Conservation (phyloP, 2,888 invertebrate genomes). For the Apantesis nais region DNA sequence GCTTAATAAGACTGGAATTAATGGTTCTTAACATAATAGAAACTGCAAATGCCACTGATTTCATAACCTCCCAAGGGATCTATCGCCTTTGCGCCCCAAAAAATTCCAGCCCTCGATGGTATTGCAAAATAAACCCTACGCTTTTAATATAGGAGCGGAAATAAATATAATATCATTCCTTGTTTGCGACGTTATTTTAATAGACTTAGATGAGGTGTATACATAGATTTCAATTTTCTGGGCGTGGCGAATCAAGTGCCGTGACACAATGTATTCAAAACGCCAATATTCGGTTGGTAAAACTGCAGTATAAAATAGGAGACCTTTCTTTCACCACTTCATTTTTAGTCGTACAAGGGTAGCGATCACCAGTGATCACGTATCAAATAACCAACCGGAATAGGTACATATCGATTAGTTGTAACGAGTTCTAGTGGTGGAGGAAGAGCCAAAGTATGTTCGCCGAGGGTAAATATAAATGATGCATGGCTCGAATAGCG, state of each 20-base stretch:
- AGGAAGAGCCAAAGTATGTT: constrained; percentile 84
- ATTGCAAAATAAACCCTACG: constrained; percentile 52
- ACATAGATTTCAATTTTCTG: constrained; percentile 84
- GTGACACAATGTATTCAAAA: constrained; percentile 84
- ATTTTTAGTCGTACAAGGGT: constrained; percentile 67
- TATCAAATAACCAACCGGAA: constrained; percentile 52
- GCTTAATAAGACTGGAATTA: constrained; percentile 84
- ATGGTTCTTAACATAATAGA: constrained; percentile 86
- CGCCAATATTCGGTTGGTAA: constrained; percentile 78
- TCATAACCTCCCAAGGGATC: constrained; percentile 86
- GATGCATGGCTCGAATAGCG: constrained; percentile 86
- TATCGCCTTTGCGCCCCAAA: constrained; percentile 82
- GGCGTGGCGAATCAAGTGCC: constrained; percentile 85
- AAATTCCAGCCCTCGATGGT: constrained; percentile 51
- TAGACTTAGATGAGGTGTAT: constrained; percentile 73
- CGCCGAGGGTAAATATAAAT: constrained; percentile 85
- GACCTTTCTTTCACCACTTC: constrained; percentile 71
- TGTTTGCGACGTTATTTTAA: constrained; percentile 62
- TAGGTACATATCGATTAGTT: constrained; percentile 73
- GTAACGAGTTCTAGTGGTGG: constrained; percentile 74
- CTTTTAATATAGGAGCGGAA: constrained; percentile 48
- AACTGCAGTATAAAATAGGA: constrained; percentile 79
- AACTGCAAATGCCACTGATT: constrained; percentile 89
- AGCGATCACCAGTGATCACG: constrained; percentile 60
- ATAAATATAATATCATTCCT: constrained; percentile 30